Conservation (phyloP, 2,113 vertebrate species). For the Sorex fumeus region DNA sequence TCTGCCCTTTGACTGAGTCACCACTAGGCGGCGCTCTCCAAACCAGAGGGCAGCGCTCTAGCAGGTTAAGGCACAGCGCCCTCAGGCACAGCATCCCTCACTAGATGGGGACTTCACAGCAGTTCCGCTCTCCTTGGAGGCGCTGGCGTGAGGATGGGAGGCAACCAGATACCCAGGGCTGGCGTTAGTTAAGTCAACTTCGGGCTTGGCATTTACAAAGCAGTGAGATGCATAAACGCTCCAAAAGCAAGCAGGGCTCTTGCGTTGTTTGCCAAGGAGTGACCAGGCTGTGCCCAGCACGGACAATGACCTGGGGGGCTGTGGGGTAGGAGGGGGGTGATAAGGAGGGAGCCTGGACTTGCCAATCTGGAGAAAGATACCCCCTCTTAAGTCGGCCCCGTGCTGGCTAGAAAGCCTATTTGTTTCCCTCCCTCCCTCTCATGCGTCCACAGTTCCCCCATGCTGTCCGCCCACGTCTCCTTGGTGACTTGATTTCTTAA, state of each 20-base stretch:
- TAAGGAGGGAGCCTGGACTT: too few relatives aligned
- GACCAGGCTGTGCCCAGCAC: background rate
- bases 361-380: fast-evolving
- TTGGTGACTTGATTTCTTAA: background rate
- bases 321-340: too few relatives aligned
- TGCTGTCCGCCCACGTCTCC: slow-evolving; percentile 44
- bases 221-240: background rate
- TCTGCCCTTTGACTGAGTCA: background rate
- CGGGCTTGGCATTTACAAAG: background rate
- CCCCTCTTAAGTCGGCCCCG: background rate
- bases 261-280: background rate
- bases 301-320: background rate
- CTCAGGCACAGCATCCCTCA: background rate
- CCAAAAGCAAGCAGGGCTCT: background rate
- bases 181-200: background rate
- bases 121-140: background rate
- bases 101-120: background rate
- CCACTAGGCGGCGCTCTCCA: background rate
- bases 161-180: too few relatives aligned
- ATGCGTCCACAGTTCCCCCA: background rate
- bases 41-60: background rate
- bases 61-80: too few relatives aligned
- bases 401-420: background rate
- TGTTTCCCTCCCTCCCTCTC: background rate
- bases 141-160: background rate